phyloP scores from a whole-genome alignment of 2,797 vertebrate genomes.

The Nannoperca australis region DNA sequence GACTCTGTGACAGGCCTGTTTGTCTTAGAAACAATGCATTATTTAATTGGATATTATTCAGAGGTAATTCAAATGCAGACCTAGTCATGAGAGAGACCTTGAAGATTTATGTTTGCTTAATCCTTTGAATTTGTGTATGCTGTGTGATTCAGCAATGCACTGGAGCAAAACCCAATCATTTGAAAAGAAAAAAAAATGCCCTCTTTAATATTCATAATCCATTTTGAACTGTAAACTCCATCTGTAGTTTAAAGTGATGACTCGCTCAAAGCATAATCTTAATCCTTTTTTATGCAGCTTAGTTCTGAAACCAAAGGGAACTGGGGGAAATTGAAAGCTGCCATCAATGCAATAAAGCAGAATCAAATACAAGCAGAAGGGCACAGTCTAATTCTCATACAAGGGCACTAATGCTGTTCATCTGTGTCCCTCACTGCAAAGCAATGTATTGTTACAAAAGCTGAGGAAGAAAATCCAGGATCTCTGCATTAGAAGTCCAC shows the following conservation, averaged over 20 bases:
- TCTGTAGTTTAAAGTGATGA: slow-evolving; percentile 88
- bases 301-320: slow-evolving; percentile 81
- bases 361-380: slow-evolving; percentile 74
- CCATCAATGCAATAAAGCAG: slow-evolving; percentile 80
- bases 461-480: background rate
- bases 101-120: slow-evolving; percentile 80
- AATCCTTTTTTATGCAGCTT: slow-evolving; percentile 84
- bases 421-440: slow-evolving; percentile 52
- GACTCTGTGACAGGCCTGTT: slow-evolving; percentile 57
- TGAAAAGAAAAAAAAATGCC: slow-evolving; percentile 69
- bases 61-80: slow-evolving; percentile 76
- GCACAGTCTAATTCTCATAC: slow-evolving; percentile 69
- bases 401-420: slow-evolving; percentile 71
- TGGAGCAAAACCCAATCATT: slow-evolving; percentile 82
- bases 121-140: slow-evolving; percentile 78
- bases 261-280: slow-evolving; percentile 84
- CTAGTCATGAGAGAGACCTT: slow-evolving; percentile 75
- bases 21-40: slow-evolving; percentile 76
- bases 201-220: slow-evolving; percentile 87
- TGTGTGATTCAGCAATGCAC: slow-evolving; percentile 73
- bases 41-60: slow-evolving; percentile 83
- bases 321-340: slow-evolving; percentile 78
- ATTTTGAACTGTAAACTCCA: slow-evolving; percentile 86
- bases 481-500: slow-evolving; percentile 17
- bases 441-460: slow-evolving; percentile 41